Evolutionary conservation across 2,797 vertebrate species (phyloP).

Genomic region (Poliocrania exsul): DNA sequence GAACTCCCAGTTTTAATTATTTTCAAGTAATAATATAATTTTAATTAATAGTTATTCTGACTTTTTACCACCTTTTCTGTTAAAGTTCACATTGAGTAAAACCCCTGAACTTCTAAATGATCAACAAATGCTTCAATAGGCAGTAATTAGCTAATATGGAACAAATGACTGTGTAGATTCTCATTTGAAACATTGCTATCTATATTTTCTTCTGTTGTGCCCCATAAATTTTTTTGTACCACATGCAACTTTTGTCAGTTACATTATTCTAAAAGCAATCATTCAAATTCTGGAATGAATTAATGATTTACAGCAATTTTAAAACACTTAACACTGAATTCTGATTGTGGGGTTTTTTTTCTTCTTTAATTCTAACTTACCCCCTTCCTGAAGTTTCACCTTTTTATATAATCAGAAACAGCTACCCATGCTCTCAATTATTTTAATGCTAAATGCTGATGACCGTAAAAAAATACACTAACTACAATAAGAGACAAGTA

Average conservation of each 20-base stretch:
- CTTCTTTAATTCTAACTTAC: neutral
- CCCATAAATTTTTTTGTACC: neutral
- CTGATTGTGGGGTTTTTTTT: rapidly evolving
- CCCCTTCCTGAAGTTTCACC: neutral
- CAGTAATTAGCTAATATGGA: neutral
- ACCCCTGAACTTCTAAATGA: neutral
- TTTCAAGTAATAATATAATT: neutral
- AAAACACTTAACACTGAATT: neutral
- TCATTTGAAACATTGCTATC: neutral
- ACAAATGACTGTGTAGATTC: neutral
- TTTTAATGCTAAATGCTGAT: neutral
- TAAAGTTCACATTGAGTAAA: neutral
- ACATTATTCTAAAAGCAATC: neutral
- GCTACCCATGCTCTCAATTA: neutral
- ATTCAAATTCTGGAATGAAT: neutral
- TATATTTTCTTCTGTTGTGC: neutral
- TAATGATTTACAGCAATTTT: neutral
- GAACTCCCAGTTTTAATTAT: neutral
- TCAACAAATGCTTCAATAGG: neutral
- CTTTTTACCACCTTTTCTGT: neutral
- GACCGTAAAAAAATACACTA: neutral
- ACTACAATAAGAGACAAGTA: neutral
- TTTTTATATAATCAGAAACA: neutral
- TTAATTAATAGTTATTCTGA: neutral
- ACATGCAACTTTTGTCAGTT: neutral